Base-by-base conservation (phyloP, 2,113 vertebrate genomes). In the Rhizomys pruinosus region DNA sequence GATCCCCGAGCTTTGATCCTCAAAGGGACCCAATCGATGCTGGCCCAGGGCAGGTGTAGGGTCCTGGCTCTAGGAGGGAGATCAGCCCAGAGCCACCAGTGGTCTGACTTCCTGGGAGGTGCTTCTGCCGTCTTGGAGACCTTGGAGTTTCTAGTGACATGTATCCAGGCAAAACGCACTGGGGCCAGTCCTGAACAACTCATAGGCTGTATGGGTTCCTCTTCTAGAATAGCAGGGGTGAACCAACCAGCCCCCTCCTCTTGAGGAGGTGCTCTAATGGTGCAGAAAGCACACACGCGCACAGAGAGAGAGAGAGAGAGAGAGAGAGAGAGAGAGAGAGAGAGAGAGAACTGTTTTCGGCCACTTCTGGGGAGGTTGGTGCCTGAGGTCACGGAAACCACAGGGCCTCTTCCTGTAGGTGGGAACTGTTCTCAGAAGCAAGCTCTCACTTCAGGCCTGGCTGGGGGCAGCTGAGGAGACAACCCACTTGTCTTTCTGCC, bases 51-150 rank as follows among this genome's bases (percentile, higher is more conserved):
- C 55, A n/a, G 22, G 42, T 19, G 10, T n/a, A n/a, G 3, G 2
- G 81, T 29, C 29, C 68, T 52, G 29, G 39, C n/a, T 72, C 74
- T 88, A 3, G 55, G 42, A 71, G 47, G 10, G 25, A 7, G n/a
- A 10, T 32, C 10, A 4, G 22, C 59, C 47, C 23, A 5, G 69
- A 22, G 32, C 2, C 3, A 23, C 25, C 27, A 0, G 34, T 19
- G 2, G 7, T 6, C 25, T 7, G 39, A 44, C 73, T 2, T 4
- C 2, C 32, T 12, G 16, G 57, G 17, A 42, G 44, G 25, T 1
- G 5, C n/a, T 15, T 44, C 57, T 3, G 13, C 44, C 4, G 47
- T 87, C 57, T 42, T 15, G 7, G 37, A 10, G 23, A n/a, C 34
- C 20, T 61, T 37, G 44, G n/a, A 16, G 39, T 23, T 85, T 85